Base-by-base conservation (phyloP, 37 sponge, comb jelly and placozoan genomes). In the Beroe ovata region DNA sequence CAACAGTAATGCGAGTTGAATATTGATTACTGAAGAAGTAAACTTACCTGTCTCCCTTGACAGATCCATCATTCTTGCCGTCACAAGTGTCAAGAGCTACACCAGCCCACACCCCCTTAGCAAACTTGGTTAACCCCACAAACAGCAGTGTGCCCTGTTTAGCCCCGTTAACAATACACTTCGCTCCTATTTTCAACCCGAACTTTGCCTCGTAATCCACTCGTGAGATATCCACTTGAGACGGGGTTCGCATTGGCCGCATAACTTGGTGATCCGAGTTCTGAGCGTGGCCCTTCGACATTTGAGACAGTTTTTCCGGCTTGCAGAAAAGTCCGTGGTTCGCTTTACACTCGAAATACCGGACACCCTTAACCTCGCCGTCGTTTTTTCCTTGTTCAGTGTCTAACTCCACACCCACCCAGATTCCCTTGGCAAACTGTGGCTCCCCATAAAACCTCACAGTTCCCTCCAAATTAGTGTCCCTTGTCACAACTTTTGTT, bases 41-140 rank as follows among this genome's bases (percentile, higher is more conserved):
- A n/a, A 77, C 84, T 40, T 1, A 77, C 84, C 84, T 77, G 2
- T 77, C 91, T 0, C 95, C 97, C 0, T 94, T 90, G 8, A 97
- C 94, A 60, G 91, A 66, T 1, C 97, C 97, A 89, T 94, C 91
- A 39, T 97, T 97, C 84, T 97, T 97, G 19, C 97, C 97, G 38
- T 92, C 93, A 60, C 91, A 71, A 11, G 59, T 84, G 60, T 95
- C 94, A 64, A 97, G 72, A 26, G 91, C 92, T 23, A 97, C 93
- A 23, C 97, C 97, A 23, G 92, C 93, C 97, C 97, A 97, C 39
- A 92, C 60, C 0, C 97, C 97, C 21, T 91, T 92, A 59, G 97
- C 93, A 93, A 97, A 97, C 23, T 94, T 64, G 3, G 97, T 95
- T 16, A 88, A 59, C 18, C 97, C 97, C 39, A 93, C 38, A 88